Conservation (phyloP, 2,888 invertebrate species). For the Eupithecia pulchellata region DNA sequence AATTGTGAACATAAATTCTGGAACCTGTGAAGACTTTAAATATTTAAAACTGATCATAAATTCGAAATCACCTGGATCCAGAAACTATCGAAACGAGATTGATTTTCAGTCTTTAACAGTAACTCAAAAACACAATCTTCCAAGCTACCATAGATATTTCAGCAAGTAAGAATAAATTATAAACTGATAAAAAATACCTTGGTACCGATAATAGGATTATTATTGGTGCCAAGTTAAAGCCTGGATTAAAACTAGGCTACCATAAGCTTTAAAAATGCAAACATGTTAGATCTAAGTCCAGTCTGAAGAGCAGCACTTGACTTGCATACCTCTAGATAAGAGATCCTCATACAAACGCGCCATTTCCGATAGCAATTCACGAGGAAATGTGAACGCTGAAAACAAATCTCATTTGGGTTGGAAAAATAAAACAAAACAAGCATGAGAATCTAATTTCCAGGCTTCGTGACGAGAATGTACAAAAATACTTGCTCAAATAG, state of each 20-base stretch:
- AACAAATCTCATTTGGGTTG: constrained; percentile 10
- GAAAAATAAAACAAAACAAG: constrained; percentile 15
- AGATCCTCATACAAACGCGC: constrained; percentile 50
- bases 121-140: background rate
- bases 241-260: background rate
- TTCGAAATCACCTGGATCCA: constrained; percentile 35
- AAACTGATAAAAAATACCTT: too few species aligned
- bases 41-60: constrained; percentile 36
- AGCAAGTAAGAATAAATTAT: too few species aligned
- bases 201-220: too few species aligned
- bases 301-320: constrained; percentile 20
- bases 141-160: background rate
- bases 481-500: background rate
- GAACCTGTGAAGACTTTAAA: constrained; percentile 42
- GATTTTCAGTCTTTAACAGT: background rate
- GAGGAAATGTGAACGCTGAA: constrained; percentile 61
- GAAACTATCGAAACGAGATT: constrained; percentile 17
- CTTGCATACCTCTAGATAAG: constrained; percentile 61
- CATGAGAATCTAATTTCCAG: constrained; percentile 15
- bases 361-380: constrained; percentile 73
- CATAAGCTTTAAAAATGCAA: background rate
- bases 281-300: constrained; percentile 13
- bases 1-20: constrained; percentile 49
- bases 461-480: background rate
- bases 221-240: background rate